Base-by-base conservation (phyloP, 2,888 invertebrate genomes). In the Aradus depressus region DNA sequence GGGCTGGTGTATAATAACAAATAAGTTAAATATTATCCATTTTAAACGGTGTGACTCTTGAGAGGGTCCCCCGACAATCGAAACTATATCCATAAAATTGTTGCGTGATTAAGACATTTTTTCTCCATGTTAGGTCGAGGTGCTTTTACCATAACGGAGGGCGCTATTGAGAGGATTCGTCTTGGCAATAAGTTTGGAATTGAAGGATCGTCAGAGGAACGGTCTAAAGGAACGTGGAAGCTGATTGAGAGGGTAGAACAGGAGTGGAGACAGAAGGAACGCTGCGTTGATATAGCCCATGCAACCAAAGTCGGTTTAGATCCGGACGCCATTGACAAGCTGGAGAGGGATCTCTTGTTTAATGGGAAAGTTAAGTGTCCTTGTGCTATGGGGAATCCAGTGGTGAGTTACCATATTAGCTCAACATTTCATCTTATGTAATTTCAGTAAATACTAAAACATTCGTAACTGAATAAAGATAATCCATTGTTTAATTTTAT, bases 271-370 rank as follows among this genome's bases (percentile, higher is more conserved):
- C 19, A 2, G 4, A 31, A 19, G 12, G 44, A 44, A 4, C 3
- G 4, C 2, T 31, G 31, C 2, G 26, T 44, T 1, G 31, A 31
- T 19, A 31, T 3, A 8, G 4, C 26, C n/a, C 44, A 44, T 8
- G 44, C 26, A 16, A 21, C 21, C 19, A 44, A 44, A 18, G 19
- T 44, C 8, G 44, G 44, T 5, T 31, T 21, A 10, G 44, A 44
- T 44, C 31, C 28, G 14, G 3, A 1, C 2, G 12, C 44, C 4
- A 31, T 44, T n/a, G 1, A 4, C 0, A 1, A 10, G 23, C 8
- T 44, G 18, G 44, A 44, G 14, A 19, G 16, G 14, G 5, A n/a
- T 35, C 14, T 35, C 35, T 6, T n/a, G 14, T 8, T 28, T 28
- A 28, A 28, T 10, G 28, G 12, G n/a, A n/a, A n/a, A n/a, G n/a